These are phyloP conservation scores for Drosophila setifemur DNA, from an alignment of 1,140 invertebrate genomes.

Conservation along the genomic window DNA sequence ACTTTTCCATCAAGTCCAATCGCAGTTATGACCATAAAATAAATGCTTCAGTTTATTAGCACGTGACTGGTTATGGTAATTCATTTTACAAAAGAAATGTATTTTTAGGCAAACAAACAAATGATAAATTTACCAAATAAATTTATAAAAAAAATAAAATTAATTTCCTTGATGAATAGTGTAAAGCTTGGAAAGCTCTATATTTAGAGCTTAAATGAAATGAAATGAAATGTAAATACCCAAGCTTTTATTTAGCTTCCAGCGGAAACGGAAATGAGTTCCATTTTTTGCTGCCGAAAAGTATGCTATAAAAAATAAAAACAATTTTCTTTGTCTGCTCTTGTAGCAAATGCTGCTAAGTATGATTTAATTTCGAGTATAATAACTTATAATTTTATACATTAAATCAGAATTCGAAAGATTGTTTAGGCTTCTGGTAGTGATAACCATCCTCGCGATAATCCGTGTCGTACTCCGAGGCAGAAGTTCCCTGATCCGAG, in stretches of 20 bases:
- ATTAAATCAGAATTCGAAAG: constrained; percentile 12
- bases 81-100: neutral
- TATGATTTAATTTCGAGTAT: constrained; percentile 37
- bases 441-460: constrained; percentile 64
- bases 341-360: constrained; percentile 58
- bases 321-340: constrained; percentile 22
- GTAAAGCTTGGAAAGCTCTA: constrained; percentile 40
- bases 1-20: constrained; percentile 10
- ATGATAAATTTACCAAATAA: neutral
- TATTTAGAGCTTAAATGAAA: neutral
- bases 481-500: constrained; percentile 7
- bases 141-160: neutral
- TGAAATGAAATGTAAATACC: neutral
- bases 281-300: constrained; percentile 9
- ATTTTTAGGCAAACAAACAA: neutral
- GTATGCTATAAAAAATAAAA: constrained; percentile 20
- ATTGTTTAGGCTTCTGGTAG: constrained; percentile 54
- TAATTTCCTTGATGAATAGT: constrained; percentile 2
- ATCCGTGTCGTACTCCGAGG: constrained; percentile 48
- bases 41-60: constrained; percentile 9
- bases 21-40: neutral
- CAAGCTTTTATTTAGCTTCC: constrained; percentile 10
- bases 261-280: constrained; percentile 33
- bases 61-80: constrained; percentile 23
- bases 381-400: neutral